Evolutionary conservation across 1,140 invertebrate species (phyloP).

Genomic region (Macrosteles quadrilineatus): DNA sequence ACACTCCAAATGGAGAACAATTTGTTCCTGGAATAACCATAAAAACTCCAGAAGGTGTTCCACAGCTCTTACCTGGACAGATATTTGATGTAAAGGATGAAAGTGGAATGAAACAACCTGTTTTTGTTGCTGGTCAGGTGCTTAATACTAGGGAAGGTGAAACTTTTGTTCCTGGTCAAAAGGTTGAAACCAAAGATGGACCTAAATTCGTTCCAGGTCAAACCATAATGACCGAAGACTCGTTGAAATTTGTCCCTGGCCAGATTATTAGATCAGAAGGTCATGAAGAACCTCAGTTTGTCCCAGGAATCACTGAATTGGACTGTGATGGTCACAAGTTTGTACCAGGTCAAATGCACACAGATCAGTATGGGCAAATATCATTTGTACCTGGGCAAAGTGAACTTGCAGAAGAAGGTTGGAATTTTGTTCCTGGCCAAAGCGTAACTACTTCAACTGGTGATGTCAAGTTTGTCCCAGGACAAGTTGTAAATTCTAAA

Average conservation of each 20-base stretch:
- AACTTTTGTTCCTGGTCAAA: constrained; percentile 67
- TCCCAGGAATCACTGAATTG: constrained; percentile 54
- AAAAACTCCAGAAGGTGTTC: constrained; percentile 61
- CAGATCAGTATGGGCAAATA: constrained; percentile 65
- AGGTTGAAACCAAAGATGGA: constrained; percentile 31
- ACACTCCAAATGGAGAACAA: constrained; percentile 63
- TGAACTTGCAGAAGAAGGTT: constrained; percentile 53
- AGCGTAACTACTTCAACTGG: constrained; percentile 67
- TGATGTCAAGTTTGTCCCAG: constrained; percentile 61
- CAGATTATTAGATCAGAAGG: constrained; percentile 56
- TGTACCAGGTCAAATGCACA: constrained; percentile 67
- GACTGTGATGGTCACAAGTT: constrained; percentile 50
- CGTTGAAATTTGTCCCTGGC: constrained; percentile 68
- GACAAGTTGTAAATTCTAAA: constrained; percentile 58
- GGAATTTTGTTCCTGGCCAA: constrained; percentile 66
- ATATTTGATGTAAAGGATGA: constrained; percentile 61
- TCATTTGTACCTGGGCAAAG: constrained; percentile 69
- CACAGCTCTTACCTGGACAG: constrained; percentile 67
- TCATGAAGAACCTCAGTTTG: constrained; percentile 48
- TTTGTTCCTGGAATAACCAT: constrained; percentile 75
- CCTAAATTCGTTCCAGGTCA: constrained; percentile 70
- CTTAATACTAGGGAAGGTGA: constrained; percentile 63
- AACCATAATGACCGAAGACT: constrained; percentile 65
- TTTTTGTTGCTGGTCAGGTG: constrained; percentile 65
- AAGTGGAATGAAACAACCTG: constrained; percentile 58